These are phyloP conservation scores for Carlito syrichta DNA, from an alignment of 2,113 vertebrate species.

Conservation along the genomic window DNA sequence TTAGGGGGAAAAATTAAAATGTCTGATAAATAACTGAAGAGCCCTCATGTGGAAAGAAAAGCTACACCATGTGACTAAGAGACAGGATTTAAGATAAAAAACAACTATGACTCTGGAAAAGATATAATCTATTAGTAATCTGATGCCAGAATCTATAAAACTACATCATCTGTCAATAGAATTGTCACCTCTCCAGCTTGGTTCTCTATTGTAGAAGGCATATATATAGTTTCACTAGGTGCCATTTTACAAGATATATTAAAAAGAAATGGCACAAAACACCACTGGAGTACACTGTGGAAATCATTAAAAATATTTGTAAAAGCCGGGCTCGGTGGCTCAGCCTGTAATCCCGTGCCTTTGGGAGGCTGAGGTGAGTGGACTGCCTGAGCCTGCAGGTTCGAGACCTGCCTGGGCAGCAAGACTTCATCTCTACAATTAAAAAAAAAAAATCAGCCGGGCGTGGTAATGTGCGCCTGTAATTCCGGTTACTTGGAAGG, in stretches of 20 bases:
- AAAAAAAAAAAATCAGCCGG: too few relatives aligned
- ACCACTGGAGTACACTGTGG: background rate
- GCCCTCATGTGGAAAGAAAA: background rate
- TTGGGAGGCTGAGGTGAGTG: too few relatives aligned
- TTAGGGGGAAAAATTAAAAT: background rate
- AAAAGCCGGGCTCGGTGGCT: too few relatives aligned
- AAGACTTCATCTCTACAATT: too few relatives aligned
- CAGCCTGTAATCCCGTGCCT: too few relatives aligned
- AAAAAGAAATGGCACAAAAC: background rate
- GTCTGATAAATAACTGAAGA: background rate
- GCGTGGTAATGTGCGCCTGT: too few relatives aligned
- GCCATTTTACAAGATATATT: background rate
- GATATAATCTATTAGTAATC: background rate
- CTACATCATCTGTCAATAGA: background rate
- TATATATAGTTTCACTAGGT: background rate
- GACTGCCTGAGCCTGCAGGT: too few relatives aligned
- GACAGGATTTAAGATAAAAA: background rate
- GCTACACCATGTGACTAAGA: background rate
- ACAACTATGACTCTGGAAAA: background rate
- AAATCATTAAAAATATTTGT: slow-evolving; percentile 3
- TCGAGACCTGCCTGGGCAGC: too few relatives aligned
- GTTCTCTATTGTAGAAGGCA: background rate
- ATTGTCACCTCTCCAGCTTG: background rate
- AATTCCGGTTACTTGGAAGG: too few relatives aligned
- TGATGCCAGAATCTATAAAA: background rate